A percentile compares a stretch with the other conserved stretches of the same genome.
Conservation (phyloP, 2,888 invertebrate species). For the Melanotus villosus region DNA sequence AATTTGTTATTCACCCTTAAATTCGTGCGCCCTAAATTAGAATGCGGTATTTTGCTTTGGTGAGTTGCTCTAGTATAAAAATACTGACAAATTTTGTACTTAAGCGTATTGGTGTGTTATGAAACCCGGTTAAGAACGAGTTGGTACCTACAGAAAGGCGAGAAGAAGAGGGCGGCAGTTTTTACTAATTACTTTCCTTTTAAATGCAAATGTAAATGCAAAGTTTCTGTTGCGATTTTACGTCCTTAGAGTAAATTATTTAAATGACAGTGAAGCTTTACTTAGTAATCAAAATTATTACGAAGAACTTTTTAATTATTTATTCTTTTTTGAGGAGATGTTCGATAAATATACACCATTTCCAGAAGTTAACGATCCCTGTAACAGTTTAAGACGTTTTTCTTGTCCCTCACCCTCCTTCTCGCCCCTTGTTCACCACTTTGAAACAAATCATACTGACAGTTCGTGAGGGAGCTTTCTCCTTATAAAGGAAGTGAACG, state of each 20-base stretch:
- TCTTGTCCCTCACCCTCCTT: constrained; percentile 54
- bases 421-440: constrained; percentile 27
- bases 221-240: neutral
- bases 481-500: constrained; percentile 1
- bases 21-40: constrained; percentile 8
- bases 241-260: neutral
- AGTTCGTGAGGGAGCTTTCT: constrained; percentile 26
- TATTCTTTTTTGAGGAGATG: constrained; percentile 13
- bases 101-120: neutral
- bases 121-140: neutral
- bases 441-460: constrained; percentile 44
- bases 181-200: neutral
- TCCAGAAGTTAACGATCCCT: constrained; percentile 55
- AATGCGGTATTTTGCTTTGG: constrained; percentile 8
- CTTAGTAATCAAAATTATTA: no score
- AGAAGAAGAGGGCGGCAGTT: neutral
- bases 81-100: constrained; percentile 2
- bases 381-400: constrained; percentile 60
- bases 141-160: neutral
- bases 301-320: constrained; percentile 10
- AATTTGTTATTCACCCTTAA: constrained; percentile 6
- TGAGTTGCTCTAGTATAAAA: neutral
- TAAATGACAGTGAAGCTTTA: no score
- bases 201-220: neutral
- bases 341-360: constrained; percentile 49